phyloP scores from a whole-genome alignment of 2,888 invertebrate genomes.

The Halictus quadricinctus region DNA sequence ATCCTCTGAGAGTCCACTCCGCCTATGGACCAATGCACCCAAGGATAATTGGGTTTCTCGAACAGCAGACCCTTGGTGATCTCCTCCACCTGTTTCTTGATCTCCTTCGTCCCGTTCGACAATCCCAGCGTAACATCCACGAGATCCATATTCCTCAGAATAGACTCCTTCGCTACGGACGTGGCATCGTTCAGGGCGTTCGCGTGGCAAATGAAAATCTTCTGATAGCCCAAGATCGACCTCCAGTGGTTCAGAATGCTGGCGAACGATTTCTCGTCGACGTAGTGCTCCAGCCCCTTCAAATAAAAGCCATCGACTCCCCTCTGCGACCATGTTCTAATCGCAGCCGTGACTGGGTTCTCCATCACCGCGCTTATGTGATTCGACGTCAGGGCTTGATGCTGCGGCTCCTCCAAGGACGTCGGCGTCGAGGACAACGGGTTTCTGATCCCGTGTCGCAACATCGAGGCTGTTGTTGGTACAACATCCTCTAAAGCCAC shows the following conservation, averaged over 20 bases:
- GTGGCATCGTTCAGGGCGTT: slow-evolving; percentile 83
- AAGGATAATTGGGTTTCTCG: slow-evolving; percentile 86
- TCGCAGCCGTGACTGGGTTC: slow-evolving; percentile 84
- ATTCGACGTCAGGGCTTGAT: slow-evolving; percentile 54
- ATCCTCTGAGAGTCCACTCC: slow-evolving; percentile 86
- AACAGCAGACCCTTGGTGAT: slow-evolving; percentile 85
- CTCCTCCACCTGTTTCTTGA: slow-evolving; percentile 85
- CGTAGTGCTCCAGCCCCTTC: slow-evolving; percentile 89
- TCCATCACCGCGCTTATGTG: slow-evolving; percentile 45
- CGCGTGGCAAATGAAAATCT: slow-evolving; percentile 88
- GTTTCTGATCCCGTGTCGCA: slow-evolving; percentile 64
- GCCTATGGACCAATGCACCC: slow-evolving; percentile 92
- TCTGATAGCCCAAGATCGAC: slow-evolving; percentile 85
- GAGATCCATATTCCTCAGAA: slow-evolving; percentile 88
- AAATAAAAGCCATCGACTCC: slow-evolving; percentile 96
- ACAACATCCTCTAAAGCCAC: slow-evolving; percentile 34
- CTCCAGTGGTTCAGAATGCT: slow-evolving; percentile 88
- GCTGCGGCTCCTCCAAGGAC: slow-evolving; percentile 44
- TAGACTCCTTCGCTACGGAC: slow-evolving; percentile 83
- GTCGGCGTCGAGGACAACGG: slow-evolving; percentile 61
- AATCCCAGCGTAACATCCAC: slow-evolving; percentile 88
- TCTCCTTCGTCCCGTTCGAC: slow-evolving; percentile 84
- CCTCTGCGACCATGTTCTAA: slow-evolving; percentile 88
- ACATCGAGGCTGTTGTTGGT: slow-evolving; percentile 53
- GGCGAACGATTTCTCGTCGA: slow-evolving; percentile 85